Conservation (phyloP, 1,140 invertebrate species). For the Brachionus sp. region DNA sequence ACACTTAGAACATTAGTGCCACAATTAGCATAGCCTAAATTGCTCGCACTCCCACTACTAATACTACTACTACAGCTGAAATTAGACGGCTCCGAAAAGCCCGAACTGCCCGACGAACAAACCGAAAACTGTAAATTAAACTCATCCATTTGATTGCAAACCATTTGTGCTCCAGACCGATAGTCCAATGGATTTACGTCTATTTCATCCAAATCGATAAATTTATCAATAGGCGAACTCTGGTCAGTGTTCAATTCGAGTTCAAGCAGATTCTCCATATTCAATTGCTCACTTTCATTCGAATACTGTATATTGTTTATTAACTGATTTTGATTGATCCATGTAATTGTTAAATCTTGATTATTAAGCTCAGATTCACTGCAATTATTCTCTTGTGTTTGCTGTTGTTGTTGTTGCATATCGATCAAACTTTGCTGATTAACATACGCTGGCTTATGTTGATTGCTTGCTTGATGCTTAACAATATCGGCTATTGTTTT, state of each 20-base stretch:
- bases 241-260: not conserved
- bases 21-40: not conserved
- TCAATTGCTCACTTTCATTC: not conserved
- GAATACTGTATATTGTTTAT: not conserved
- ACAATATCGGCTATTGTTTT: conserved; percentile 28
- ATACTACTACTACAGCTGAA: conserved; percentile 24
- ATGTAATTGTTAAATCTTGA: conserved; percentile 4
- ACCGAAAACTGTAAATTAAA: conserved; percentile 30
- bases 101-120: not conserved
- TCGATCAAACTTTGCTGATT: not conserved
- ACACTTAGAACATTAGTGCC: not conserved
- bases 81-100: conserved; percentile 12
- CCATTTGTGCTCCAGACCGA: not conserved
- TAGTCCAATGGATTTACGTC: conserved; percentile 22
- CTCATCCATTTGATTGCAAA: conserved; percentile 13
- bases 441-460: not conserved
- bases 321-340: conserved; percentile 22
- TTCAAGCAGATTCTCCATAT: conserved; percentile 5
- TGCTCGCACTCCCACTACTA: conserved; percentile 5
- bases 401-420: not conserved
- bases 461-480: not conserved
- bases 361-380: not conserved
- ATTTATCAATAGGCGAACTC: not conserved
- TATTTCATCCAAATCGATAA: conserved; percentile 15
- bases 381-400: not conserved